Evolutionary conservation across 2,888 invertebrate genomes (phyloP).

Genomic region (Oscheius sp.): DNA sequence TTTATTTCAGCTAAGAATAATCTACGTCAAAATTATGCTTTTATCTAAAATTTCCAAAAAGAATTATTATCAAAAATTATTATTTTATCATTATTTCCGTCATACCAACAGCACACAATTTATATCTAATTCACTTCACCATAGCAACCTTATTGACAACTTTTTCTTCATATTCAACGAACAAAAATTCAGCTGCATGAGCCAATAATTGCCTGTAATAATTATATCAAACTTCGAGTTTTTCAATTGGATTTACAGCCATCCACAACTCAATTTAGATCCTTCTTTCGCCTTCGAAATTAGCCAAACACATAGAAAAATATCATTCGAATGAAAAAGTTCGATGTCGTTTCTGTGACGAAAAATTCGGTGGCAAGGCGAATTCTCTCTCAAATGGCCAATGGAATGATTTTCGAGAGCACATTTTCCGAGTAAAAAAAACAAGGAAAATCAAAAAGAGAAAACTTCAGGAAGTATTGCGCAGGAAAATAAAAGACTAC

Average conservation of each 20-base stretch:
- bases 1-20: neutral
- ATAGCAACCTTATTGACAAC: too few species aligned
- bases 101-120: neutral
- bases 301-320: constrained; percentile 32
- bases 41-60: too few species aligned
- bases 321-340: constrained; percentile 38
- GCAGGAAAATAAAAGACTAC: constrained; percentile 40
- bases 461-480: constrained; percentile 40
- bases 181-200: too few species aligned
- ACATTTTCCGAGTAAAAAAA: constrained; percentile 13
- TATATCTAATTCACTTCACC: neutral
- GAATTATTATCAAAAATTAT: too few species aligned
- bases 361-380: constrained; percentile 38
- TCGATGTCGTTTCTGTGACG: constrained; percentile 41
- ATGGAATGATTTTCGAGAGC: constrained; percentile 29
- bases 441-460: too few species aligned
- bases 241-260: too few species aligned
- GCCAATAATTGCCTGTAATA: too few species aligned
- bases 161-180: too few species aligned
- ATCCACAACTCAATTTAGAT: constrained; percentile 33
- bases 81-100: too few species aligned
- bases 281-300: constrained; percentile 32
- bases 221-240: too few species aligned
- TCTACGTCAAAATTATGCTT: neutral
- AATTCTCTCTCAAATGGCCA: constrained; percentile 13